phyloP scores from a whole-genome alignment of 2,888 invertebrate species.

The Caenorhabditis plicata region DNA sequence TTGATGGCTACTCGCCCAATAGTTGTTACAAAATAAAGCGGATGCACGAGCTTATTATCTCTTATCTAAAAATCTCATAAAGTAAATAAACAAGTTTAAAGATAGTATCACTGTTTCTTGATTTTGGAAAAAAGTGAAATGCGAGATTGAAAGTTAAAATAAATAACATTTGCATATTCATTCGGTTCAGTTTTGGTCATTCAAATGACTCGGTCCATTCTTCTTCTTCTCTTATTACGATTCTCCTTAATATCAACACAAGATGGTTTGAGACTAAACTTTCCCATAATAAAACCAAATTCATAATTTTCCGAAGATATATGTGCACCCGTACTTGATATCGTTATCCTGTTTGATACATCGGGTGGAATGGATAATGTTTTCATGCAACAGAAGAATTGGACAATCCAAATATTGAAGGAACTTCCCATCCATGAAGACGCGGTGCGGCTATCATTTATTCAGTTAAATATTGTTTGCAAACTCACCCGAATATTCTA shows the following conservation, averaged over 20 bases:
- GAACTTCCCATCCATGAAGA: constrained; percentile 53
- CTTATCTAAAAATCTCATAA: too few relatives aligned
- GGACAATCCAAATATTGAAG: constrained; percentile 33
- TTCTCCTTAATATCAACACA: too few relatives aligned
- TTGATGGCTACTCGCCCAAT: constrained; percentile 38
- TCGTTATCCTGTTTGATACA: constrained; percentile 63
- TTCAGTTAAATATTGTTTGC: constrained; percentile 39
- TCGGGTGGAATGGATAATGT: constrained; percentile 56
- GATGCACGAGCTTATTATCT: too few relatives aligned
- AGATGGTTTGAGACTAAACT: too few relatives aligned
- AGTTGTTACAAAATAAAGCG: constrained; percentile 36
- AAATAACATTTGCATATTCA: too few relatives aligned
- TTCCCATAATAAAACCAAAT: background rate
- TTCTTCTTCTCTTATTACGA: background rate
- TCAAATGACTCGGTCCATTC: too few relatives aligned
- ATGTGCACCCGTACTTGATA: constrained; percentile 59
- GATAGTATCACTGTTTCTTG: too few relatives aligned
- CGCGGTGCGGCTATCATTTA: constrained; percentile 65
- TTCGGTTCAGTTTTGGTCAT: too few relatives aligned
- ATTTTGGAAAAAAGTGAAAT: too few relatives aligned
- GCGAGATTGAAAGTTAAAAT: too few relatives aligned
- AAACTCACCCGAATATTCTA: background rate
- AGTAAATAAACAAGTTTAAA: background rate
- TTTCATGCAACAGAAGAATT: constrained; percentile 46
- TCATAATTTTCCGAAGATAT: constrained; percentile 2